A percentile compares a stretch with the other conserved stretches of the same genome.
These are phyloP conservation scores for Scaptomyza pallida DNA, from an alignment of 1,140 invertebrate species.

Conservation along the genomic window DNA sequence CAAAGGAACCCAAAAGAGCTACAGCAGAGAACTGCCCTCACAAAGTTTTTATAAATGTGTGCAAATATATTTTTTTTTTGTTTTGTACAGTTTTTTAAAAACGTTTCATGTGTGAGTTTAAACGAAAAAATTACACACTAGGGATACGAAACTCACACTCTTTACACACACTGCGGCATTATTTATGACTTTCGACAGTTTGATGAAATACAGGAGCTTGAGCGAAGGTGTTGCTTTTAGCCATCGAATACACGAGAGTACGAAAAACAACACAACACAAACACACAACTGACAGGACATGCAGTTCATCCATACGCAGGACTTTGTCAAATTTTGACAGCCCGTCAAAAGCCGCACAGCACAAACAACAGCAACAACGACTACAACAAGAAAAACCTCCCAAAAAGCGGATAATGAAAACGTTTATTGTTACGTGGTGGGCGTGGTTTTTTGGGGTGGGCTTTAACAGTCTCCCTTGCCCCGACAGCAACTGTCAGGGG, in stretches of 20 bases:
- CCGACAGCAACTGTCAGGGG: slow-evolving; percentile 16
- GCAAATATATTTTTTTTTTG: background rate
- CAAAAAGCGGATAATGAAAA: slow-evolving; percentile 13
- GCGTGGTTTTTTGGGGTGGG: background rate
- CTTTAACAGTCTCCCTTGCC: slow-evolving; percentile 25
- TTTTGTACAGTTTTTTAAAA: slow-evolving; percentile 6
- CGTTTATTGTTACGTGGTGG: slow-evolving; percentile 11
- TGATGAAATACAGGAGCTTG: slow-evolving; percentile 18
- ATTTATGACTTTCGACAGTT: slow-evolving; percentile 59
- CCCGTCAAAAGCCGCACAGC: slow-evolving; percentile 29
- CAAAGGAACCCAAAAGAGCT: background rate
- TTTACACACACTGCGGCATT: slow-evolving; percentile 29
- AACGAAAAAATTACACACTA: slow-evolving; percentile 51
- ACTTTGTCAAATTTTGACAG: slow-evolving; percentile 60
- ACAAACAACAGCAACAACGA: slow-evolving; percentile 1
- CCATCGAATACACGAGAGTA: background rate
- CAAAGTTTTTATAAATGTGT: slow-evolving; percentile 1
- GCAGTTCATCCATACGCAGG: slow-evolving; percentile 33
- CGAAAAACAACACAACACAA: background rate
- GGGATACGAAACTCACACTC: slow-evolving; percentile 22
- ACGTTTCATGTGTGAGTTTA: slow-evolving; percentile 37
- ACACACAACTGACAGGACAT: slow-evolving; percentile 19
- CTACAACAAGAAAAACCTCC: background rate
- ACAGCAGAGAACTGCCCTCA: background rate
- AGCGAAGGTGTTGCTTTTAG: slow-evolving; percentile 30